Conservation (phyloP, 2,113 vertebrate genomes). For the Felis chaus region DNA sequence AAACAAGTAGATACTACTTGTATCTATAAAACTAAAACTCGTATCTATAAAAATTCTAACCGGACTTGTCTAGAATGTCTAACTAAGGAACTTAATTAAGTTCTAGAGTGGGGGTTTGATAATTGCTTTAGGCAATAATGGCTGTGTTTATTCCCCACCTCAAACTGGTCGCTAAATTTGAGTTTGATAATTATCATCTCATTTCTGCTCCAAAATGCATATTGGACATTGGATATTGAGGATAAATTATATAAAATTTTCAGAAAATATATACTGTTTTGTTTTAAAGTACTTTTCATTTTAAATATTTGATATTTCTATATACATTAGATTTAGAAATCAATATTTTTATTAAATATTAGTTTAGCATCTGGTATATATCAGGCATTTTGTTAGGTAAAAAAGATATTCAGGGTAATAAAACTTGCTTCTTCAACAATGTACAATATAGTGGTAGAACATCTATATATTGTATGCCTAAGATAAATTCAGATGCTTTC, state of each 20-base stretch:
- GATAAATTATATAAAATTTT: background rate
- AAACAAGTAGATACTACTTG: too few species aligned
- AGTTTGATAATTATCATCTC: background rate
- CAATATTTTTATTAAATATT: background rate
- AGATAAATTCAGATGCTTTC: background rate
- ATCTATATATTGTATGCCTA: background rate
- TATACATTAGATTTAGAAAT: background rate
- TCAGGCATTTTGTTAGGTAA: background rate
- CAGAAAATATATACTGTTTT: background rate
- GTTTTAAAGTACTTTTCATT: background rate
- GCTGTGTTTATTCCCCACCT: background rate
- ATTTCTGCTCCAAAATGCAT: background rate
- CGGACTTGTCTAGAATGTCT: background rate
- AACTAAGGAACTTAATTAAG: background rate
- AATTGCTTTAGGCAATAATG: background rate
- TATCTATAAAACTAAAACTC: too few species aligned
- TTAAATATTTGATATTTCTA: background rate
- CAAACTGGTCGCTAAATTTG: background rate
- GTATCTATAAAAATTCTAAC: background rate
- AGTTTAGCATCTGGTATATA: background rate
- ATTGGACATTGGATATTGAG: background rate
- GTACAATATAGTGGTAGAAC: background rate
- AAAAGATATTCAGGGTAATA: background rate
- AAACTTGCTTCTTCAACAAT: background rate
- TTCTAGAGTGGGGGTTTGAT: background rate